Conservation (phyloP, 2,797 vertebrate species). For the Sebastes matsubarae region DNA sequence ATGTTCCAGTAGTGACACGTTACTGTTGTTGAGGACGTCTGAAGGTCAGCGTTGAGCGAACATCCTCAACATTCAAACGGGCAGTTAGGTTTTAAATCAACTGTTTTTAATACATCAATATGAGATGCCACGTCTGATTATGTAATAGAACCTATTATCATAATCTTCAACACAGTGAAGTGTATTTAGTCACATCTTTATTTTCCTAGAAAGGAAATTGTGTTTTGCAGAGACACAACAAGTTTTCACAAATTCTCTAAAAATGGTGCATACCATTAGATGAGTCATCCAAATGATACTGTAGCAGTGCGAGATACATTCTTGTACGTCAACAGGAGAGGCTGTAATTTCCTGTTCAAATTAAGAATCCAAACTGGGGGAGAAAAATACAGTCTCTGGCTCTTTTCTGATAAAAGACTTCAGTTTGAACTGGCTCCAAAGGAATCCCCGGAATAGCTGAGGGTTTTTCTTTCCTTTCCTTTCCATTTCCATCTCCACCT, state of each 20-base stretch:
- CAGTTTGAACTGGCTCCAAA: constrained; percentile 5
- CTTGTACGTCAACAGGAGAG: constrained; percentile 7
- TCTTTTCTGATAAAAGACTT: constrained; percentile 5
- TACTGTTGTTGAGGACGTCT: neutral
- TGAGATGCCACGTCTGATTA: neutral
- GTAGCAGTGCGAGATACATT: neutral
- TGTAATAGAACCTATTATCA: neutral
- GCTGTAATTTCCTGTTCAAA: constrained; percentile 35
- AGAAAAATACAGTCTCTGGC: neutral
- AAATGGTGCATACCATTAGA: neutral
- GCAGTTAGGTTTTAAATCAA: neutral
- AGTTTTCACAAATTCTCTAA: neutral
- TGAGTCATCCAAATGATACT: neutral
- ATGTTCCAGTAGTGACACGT: neutral
- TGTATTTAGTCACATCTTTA: neutral
- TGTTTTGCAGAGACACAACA: neutral
- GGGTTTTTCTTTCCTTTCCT: neutral
- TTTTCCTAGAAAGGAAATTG: neutral
- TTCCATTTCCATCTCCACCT: neutral
- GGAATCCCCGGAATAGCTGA: neutral
- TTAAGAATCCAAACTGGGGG: constrained; percentile 8
- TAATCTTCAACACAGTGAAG: neutral
- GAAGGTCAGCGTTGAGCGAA: constrained; percentile 16
- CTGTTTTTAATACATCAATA: neutral
- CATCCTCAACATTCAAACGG: neutral